Evolutionary conservation across 2,113 vertebrate genomes (phyloP).

Genomic region (Psittacula cyanocephala): DNA sequence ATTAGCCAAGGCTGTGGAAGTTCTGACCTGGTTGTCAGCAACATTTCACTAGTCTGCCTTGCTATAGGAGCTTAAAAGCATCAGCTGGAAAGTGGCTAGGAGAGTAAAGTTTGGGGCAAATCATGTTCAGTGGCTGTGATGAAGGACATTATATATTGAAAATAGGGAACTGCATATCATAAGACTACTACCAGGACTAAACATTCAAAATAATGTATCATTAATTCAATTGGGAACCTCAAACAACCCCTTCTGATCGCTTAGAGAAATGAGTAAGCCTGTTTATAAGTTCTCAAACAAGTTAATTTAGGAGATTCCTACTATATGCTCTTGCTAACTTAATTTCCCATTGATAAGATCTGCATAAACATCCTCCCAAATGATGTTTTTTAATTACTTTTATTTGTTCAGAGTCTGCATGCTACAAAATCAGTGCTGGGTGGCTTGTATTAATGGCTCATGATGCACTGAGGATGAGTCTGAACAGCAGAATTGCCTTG

Average conservation of each 20-base stretch:
- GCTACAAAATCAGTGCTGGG: not conserved
- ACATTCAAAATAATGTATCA: not conserved
- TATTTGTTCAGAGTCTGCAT: not conserved
- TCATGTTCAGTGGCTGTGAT: not conserved
- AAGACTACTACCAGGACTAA: not conserved
- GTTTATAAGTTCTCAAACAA: not conserved
- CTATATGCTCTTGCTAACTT: not conserved
- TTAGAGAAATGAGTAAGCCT: not conserved
- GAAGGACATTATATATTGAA: accelerated
- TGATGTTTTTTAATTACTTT: slow-evolving; percentile 34
- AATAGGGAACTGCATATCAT: not conserved
- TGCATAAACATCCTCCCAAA: slow-evolving; percentile 8
- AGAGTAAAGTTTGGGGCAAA: not conserved
- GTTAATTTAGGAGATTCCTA: slow-evolving; percentile 24
- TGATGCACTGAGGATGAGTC: not conserved
- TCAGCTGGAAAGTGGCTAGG: not conserved
- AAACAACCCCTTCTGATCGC: not conserved
- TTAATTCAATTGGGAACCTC: not conserved
- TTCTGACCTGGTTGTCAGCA: not conserved
- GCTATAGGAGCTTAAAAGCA: not conserved
- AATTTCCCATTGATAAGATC: slow-evolving; percentile 33
- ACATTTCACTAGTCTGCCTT: not conserved
- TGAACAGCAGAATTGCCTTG: not conserved
- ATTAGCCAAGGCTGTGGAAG: not conserved
- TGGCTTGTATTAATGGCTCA: not conserved